Base-by-base conservation (phyloP, 1,140 invertebrate species). In the Drosophila eugracilis region DNA sequence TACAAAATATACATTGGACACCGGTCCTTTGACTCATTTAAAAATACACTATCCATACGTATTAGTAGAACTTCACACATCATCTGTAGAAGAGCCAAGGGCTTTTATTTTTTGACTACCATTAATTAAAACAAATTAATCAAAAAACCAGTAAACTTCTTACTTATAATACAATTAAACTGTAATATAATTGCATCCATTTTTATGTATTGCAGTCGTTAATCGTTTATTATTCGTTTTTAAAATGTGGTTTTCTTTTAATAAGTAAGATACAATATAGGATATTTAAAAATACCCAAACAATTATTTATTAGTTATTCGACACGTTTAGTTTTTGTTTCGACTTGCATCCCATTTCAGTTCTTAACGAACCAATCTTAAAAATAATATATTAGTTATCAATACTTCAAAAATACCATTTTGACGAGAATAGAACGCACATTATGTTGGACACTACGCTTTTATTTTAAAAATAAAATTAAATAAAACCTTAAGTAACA, bases 121-220 rank as follows among this genome's bases (percentile, higher is more conserved):
- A 7, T 4, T 5, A 10, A 7, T 47, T 28, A 9, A 28, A 28
- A 9, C 7, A 26, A 22, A 44, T 4, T 26, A 39, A 39, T 47
- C 2, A 39, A 39, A 39, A 39, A 42, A 4, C 12, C n/a, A 22
- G 19, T n/a, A 22, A 3, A 41, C 17, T 15, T 37, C 5, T n/a
- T 41, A 41, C 5, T 12, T 12, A 21, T 12, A 12, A n/a, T n/a
- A 12, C 39, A 10, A 21, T 19, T 21, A 26, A 54, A 54, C 14
- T 42, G 15, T 32, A n/a, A 53, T 36, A 5, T 55, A 34, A 24
- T 58, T 54, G 55, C 55, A 58, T 34, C 54, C 48, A 10, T 12
- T 17, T n/a, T 54, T 36, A 10, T 1, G 19, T 34, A 36, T 14
- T 52, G 28, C 30, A 58, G 7, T n/a, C n/a, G n/a, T n/a, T n/a